A percentile compares a stretch with the other conserved stretches of the same genome.
phyloP scores from a whole-genome alignment of 2,113 vertebrate genomes.

The Tursiops truncatus region DNA sequence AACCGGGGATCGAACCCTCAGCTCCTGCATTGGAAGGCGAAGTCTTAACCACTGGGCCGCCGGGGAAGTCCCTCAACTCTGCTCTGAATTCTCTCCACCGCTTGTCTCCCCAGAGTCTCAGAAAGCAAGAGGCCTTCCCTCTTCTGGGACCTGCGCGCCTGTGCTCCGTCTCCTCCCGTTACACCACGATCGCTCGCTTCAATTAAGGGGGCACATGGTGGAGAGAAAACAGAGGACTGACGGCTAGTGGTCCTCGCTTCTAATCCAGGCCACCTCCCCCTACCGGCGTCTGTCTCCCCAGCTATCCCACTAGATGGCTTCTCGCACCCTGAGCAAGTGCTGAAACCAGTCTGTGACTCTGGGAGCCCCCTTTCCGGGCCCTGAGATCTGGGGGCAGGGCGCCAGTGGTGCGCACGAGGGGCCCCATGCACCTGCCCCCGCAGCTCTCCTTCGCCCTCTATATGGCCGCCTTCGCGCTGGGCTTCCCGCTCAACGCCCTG shows the following conservation, averaged over 20 bases:
- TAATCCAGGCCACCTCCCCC: not conserved
- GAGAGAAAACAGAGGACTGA: not conserved
- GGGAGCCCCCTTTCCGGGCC: not conserved
- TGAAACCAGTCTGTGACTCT: not conserved
- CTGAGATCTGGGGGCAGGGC: not conserved
- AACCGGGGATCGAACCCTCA: too few relatives aligned
- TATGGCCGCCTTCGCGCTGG: slow-evolving; percentile 46
- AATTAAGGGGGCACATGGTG: not conserved
- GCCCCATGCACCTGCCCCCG: slow-evolving; percentile 60
- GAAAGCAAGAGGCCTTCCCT: not conserved
- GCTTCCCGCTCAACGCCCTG: slow-evolving; percentile 70
- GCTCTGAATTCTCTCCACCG: not conserved
- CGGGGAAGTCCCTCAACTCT: too few relatives aligned
- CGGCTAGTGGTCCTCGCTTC: fast-evolving
- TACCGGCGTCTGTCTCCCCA: fast-evolving
- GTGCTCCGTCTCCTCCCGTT: not conserved
- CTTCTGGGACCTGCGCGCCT: fast-evolving
- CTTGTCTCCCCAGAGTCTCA: slow-evolving; percentile 8
- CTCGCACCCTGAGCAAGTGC: not conserved
- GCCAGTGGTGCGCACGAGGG: fast-evolving
- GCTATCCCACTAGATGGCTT: fast-evolving
- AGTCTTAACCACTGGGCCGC: too few relatives aligned
- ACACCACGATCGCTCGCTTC: fast-evolving
- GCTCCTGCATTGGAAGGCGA: too few relatives aligned
- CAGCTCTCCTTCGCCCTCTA: slow-evolving; percentile 74